A percentile compares a stretch with the other conserved stretches of the same genome.
Conservation (phyloP, 2,113 vertebrate species). For the Vidua chalybeata region DNA sequence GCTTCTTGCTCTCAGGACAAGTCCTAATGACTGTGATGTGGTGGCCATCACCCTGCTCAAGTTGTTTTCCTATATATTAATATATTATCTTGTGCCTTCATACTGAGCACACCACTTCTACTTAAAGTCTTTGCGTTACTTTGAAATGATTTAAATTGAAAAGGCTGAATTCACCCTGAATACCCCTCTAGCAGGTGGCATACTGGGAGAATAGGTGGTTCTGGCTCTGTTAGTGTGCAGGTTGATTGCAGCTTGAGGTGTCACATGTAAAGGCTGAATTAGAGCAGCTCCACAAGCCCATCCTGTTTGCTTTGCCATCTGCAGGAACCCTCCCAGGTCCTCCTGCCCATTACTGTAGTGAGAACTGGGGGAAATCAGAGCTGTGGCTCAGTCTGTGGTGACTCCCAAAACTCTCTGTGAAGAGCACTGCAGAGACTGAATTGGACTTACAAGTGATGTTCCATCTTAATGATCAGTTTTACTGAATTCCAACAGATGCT, state of each 20-base stretch:
- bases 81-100: not conserved
- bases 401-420: not conserved
- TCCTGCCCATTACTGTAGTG: not conserved
- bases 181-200: not conserved
- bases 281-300: not conserved
- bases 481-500: not conserved
- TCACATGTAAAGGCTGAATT: not conserved
- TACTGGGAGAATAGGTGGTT: not conserved
- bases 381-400: not conserved
- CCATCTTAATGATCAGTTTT: not conserved
- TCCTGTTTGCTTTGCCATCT: not conserved
- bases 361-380: not conserved
- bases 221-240: not conserved
- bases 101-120: not conserved
- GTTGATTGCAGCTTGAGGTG: fast-evolving
- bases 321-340: not conserved
- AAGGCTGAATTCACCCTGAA: not conserved
- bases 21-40: not conserved
- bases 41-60: too few species aligned
- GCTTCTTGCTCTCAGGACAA: not conserved
- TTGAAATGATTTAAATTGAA: not conserved
- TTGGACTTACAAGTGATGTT: not conserved
- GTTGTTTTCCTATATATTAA: not conserved
- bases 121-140: not conserved
- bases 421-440: not conserved